Percentiles rank a stretch among this genome's conserved stretches.
Evolutionary conservation across 1,140 invertebrate genomes (phyloP).

Genomic region (Argopecten irradians): DNA sequence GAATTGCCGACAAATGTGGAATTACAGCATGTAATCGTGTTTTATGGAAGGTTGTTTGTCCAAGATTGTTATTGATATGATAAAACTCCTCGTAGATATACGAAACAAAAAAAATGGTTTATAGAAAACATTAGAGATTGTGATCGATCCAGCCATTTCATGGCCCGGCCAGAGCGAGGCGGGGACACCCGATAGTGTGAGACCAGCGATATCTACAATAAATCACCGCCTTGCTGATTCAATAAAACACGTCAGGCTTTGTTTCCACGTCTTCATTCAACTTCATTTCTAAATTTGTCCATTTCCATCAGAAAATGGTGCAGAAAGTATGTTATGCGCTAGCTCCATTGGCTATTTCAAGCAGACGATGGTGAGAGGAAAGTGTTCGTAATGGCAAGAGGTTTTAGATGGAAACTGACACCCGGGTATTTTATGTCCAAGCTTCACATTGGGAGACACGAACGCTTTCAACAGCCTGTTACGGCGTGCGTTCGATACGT

Average conservation of each 20-base stretch:
- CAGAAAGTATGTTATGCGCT: neutral
- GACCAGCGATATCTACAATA: neutral
- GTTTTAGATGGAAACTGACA: neutral
- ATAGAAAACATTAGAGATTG: neutral
- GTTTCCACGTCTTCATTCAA: neutral
- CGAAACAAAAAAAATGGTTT: neutral
- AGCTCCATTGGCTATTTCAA: neutral
- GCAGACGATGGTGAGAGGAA: neutral
- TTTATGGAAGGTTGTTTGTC: slow-evolving; percentile 21
- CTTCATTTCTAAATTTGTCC: slow-evolving; percentile 18
- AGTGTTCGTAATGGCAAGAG: neutral
- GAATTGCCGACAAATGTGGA: neutral
- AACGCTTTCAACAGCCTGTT: neutral
- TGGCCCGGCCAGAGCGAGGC: neutral
- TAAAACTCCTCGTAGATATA: neutral
- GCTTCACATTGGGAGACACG: neutral
- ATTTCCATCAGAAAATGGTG: neutral
- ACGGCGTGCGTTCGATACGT: neutral
- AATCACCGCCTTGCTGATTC: slow-evolving; percentile 4
- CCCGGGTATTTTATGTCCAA: neutral
- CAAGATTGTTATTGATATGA: slow-evolving; percentile 3
- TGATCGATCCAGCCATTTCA: neutral
- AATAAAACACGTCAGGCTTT: neutral
- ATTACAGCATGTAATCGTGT: neutral
- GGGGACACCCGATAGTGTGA: slow-evolving; percentile 12